Evolutionary conservation across 2,797 vertebrate species (phyloP).

Genomic region (Moxostoma hubbsi): DNA sequence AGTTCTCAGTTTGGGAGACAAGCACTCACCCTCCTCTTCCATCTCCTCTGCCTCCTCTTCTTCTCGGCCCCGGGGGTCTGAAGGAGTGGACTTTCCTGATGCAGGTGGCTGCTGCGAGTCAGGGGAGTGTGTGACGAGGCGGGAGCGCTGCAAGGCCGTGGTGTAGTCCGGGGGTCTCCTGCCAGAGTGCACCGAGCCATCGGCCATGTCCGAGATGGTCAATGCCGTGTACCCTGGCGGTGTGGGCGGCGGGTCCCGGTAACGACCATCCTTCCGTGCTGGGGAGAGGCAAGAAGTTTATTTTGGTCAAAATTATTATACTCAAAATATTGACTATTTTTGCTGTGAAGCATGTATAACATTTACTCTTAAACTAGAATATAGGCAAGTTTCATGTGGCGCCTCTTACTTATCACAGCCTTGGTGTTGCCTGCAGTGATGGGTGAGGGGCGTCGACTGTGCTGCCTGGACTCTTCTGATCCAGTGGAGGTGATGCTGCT

Average conservation of each 20-base stretch:
- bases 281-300: conserved; percentile 6
- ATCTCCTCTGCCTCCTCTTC: conserved; percentile 85
- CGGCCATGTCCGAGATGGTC: conserved; percentile 89
- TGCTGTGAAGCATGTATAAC: too few relatives aligned
- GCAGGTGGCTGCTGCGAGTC: conserved; percentile 81
- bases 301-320: too few relatives aligned
- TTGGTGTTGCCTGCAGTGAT: conserved; percentile 84
- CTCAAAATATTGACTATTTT: too few relatives aligned
- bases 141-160: conserved; percentile 93
- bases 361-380: background rate
- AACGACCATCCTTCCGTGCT: conserved; percentile 94
- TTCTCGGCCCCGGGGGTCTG: conserved; percentile 71
- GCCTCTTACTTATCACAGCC: conserved; percentile 84
- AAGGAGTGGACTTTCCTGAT: conserved; percentile 60
- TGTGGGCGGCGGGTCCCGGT: conserved; percentile 94
- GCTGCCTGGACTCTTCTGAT: conserved; percentile 88
- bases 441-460: conserved; percentile 82
- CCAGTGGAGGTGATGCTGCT: conserved; percentile 86
- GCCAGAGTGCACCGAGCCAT: conserved; percentile 82
- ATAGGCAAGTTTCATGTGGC: background rate
- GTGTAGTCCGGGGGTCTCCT: conserved; percentile 96
- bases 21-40: conserved; percentile 86
- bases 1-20: conserved; percentile 81
- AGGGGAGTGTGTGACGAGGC: conserved; percentile 90
- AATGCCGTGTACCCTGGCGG: conserved; percentile 96